A percentile compares a stretch with the other conserved stretches of the same genome.
phyloP scores from a whole-genome alignment of 2,113 vertebrate genomes.

The Dipodomys stephensi region DNA sequence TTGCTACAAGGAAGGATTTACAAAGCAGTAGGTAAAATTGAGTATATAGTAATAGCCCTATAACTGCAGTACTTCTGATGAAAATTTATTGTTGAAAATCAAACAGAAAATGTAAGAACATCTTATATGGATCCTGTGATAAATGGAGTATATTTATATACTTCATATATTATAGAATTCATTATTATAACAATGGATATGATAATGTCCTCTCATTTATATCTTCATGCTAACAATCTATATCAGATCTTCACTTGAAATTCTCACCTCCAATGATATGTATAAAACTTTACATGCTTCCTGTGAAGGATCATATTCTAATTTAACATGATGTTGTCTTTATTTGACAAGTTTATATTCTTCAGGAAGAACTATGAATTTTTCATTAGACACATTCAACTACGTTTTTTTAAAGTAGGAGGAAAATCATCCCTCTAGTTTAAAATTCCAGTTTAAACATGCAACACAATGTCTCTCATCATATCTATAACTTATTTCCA shows the following conservation, averaged over 20 bases:
- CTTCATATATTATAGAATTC: neutral
- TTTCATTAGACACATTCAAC: neutral
- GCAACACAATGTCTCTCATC: neutral
- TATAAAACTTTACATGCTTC: neutral
- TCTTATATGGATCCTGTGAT: neutral
- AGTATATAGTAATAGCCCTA: neutral
- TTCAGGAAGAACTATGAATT: neutral
- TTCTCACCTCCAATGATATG: neutral
- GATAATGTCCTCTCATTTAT: neutral
- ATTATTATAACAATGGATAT: neutral
- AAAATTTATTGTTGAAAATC: constrained; percentile 31
- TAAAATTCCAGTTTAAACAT: neutral
- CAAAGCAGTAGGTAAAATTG: neutral
- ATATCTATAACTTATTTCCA: neutral
- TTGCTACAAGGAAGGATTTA: neutral
- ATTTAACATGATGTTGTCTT: neutral
- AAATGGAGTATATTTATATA: neutral
- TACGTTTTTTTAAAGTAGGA: constrained; percentile 4
- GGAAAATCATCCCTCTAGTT: neutral
- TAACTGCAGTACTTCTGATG: neutral
- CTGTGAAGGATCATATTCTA: neutral
- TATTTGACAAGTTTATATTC: constrained; percentile 29
- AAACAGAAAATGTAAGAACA: constrained; percentile 34
- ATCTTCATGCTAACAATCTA: neutral
- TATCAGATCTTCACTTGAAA: neutral